Base-by-base conservation (phyloP, 2,113 vertebrate species). In the Cyanoramphus novaezelandiae region DNA sequence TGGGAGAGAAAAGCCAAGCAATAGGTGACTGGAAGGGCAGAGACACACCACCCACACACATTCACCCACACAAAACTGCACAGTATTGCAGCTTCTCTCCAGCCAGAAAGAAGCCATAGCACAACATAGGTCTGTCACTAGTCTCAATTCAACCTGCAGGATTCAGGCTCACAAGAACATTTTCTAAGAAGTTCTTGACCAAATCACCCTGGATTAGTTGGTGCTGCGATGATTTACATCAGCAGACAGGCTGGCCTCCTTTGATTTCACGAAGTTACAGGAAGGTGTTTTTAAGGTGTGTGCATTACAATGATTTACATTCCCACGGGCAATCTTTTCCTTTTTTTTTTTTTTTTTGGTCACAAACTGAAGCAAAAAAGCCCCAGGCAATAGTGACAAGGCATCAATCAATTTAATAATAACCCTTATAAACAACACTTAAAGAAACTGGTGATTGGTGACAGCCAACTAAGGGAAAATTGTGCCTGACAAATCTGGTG, bases 331-430 rank as follows among this genome's bases (percentile, higher is more conserved):
- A 72, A 49, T 52, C 76, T 70, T 74, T 31, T 24, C 67, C 3
- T 18, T 6, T 21, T 77, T 86, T 49, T n/a, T 72, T 64, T 72
- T 72, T 33, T 68, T 37, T 50, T 95, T 6, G 0, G 49, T 55
- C 64, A 93, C 2, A 4, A 96, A 95, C 43, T 35, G 28, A 96
- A 97, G 67, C 7, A 46, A 83, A 95, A 93, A 65, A 33, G 11
- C 23, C 4, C 52, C 20, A 89, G 78, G 74, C 44, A 84, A 86
- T 7, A 85, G 31, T 82, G 67, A 80, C 72, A 94, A 33, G 23
- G 19, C 44, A 49, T 93, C 59, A 72, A 44, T 94, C 84, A 96
- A 86, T 75, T 94, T 96, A 92, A 89, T 94, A 86, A 68, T 17
- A 39, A 65, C 10, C 13, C 89, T 81, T 79, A 81, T n/a, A 94